A percentile compares a stretch with the other conserved stretches of the same genome.
These are phyloP conservation scores for Stictocephala bisonia DNA, from an alignment of 2,888 invertebrate genomes.

Conservation along the genomic window DNA sequence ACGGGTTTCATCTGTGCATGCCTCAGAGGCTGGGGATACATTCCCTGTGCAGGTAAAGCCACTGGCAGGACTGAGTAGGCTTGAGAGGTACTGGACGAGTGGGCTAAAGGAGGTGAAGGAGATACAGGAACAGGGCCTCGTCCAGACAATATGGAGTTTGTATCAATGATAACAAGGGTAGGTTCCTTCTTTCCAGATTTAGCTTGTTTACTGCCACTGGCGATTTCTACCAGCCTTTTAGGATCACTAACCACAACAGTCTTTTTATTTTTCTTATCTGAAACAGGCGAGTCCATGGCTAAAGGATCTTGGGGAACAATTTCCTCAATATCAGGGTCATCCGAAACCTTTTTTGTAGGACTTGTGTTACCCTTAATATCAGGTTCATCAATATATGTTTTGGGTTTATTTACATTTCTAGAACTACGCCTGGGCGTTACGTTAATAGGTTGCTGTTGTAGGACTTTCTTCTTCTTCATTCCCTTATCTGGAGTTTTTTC, in stretches of 20 bases:
- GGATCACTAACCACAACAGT: conserved; percentile 79
- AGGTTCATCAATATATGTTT: conserved; percentile 64
- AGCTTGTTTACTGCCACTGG: conserved; percentile 69
- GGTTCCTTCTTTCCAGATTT: conserved; percentile 75
- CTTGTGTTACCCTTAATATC: conserved; percentile 63
- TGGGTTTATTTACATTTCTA: conserved; percentile 71
- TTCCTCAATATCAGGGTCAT: conserved; percentile 75
- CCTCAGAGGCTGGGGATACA: conserved; percentile 65
- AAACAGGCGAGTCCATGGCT: conserved; percentile 65
- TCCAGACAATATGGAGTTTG: conserved; percentile 76
- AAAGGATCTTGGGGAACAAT: conserved; percentile 71
- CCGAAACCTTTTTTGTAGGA: conserved; percentile 67
- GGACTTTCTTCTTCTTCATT: conserved; percentile 55
- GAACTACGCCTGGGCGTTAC: conserved; percentile 69
- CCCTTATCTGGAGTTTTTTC: conserved; percentile 62
- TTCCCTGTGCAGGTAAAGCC: conserved; percentile 70
- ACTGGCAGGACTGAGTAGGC: conserved; percentile 56
- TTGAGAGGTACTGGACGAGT: conserved; percentile 23
- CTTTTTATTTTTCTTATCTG: conserved; percentile 65
- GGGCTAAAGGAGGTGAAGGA: conserved; percentile 42
- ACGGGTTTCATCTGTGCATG: conserved; percentile 50
- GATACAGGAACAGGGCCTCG: conserved; percentile 69
- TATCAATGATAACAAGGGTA: conserved; percentile 82
- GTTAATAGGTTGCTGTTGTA: conserved; percentile 55
- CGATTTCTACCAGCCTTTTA: conserved; percentile 76